Conservation (phyloP, 2,113 vertebrate species). For the Marcusenius ussheri region DNA sequence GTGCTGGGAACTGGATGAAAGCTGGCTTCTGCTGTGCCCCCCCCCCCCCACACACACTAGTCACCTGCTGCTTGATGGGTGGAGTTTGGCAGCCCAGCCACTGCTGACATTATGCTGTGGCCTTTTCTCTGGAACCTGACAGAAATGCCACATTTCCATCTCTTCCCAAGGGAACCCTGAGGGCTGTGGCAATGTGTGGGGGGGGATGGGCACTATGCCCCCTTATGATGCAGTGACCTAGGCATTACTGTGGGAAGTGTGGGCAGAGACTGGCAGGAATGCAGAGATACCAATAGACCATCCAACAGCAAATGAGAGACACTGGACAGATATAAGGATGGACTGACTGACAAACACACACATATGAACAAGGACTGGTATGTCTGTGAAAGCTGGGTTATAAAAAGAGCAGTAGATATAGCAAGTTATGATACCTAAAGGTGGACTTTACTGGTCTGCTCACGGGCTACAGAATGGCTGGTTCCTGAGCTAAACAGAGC, state of each 20-base stretch:
- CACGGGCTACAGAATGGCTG: not conserved
- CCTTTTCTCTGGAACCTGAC: constrained; percentile 51
- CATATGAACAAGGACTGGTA: not conserved
- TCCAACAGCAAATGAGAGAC: not conserved
- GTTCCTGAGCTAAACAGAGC: not conserved
- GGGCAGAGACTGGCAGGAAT: not conserved
- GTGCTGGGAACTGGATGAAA: not conserved
- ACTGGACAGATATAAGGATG: not conserved
- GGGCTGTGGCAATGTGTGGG: constrained; percentile 10
- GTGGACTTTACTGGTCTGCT: not conserved
- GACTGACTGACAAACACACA: not conserved
- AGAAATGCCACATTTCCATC: constrained; percentile 58
- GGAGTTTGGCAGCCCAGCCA: constrained; percentile 41
- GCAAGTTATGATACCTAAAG: not conserved
- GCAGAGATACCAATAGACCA: not conserved
- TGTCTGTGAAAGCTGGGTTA: not conserved
- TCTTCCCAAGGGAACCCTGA: constrained; percentile 38
- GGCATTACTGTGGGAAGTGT: constrained; percentile 13
- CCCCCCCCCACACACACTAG: too few species aligned
- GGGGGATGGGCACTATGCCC: not conserved
- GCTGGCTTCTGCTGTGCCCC: not conserved
- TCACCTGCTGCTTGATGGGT: not conserved
- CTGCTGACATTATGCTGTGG: constrained; percentile 47
- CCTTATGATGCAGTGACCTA: not conserved
- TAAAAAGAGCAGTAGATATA: not conserved